These are phyloP conservation scores for Myopa testacea DNA, from an alignment of 2,888 invertebrate species.

Conservation along the genomic window DNA sequence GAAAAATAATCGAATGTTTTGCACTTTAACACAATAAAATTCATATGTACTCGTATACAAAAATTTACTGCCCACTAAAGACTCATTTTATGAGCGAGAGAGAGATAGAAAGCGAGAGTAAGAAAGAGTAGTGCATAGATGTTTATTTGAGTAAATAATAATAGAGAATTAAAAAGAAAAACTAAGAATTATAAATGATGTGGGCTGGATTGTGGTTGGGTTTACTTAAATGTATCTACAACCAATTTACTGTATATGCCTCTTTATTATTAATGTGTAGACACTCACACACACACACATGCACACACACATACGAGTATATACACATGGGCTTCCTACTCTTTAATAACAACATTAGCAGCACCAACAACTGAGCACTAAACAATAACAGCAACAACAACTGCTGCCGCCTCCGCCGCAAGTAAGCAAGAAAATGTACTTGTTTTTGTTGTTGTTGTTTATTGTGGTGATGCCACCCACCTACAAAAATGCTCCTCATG, in stretches of 20 bases:
- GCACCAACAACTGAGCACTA: not conserved
- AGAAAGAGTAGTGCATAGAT: too few relatives aligned
- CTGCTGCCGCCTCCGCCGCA: too few relatives aligned
- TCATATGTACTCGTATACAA: too few relatives aligned
- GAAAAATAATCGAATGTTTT: too few relatives aligned
- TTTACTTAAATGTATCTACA: not conserved
- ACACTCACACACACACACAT: not conserved
- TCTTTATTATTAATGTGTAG: not conserved
- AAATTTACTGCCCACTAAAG: too few relatives aligned
- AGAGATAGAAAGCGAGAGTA: not conserved
- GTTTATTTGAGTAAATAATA: not conserved
- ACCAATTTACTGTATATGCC: not conserved
- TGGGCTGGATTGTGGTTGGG: not conserved
- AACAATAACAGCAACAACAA: too few relatives aligned
- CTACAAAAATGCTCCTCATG: not conserved
- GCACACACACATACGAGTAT: not conserved
- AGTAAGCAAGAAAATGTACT: too few relatives aligned
- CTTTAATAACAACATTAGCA: slow-evolving; percentile 1
- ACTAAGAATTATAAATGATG: not conserved
- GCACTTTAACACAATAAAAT: too few relatives aligned
- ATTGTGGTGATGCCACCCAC: not conserved
- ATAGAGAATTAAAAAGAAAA: not conserved
- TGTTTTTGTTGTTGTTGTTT: not conserved
- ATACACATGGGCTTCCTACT: not conserved
- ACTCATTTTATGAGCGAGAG: not conserved